A percentile compares a stretch with the other conserved stretches of the same genome.
Conservation (phyloP, 1,140 invertebrate species). For the Leptopilina clavipes region DNA sequence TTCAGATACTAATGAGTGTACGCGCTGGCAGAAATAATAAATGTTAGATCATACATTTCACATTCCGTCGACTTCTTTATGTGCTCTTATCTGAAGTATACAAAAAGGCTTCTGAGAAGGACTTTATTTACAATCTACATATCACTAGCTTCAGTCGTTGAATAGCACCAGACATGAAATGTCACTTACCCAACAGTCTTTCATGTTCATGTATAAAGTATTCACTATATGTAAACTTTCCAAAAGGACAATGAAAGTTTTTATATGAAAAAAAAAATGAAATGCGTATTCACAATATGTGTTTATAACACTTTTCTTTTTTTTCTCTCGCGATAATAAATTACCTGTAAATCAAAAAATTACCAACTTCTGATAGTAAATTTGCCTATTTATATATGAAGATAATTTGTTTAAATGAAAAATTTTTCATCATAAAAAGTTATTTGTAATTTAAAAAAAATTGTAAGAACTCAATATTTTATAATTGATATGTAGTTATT, state of each 20-base stretch:
- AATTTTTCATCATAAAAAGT: no score
- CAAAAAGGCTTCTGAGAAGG: slow-evolving; percentile 29
- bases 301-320: no score
- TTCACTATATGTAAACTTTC: slow-evolving; percentile 9
- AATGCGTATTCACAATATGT: no score
- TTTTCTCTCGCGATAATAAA: no score
- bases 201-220: neutral
- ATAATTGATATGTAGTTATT: no score
- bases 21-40: slow-evolving; percentile 17
- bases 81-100: slow-evolving; percentile 18
- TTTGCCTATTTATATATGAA: no score
- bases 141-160: slow-evolving; percentile 16
- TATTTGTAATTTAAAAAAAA: no score
- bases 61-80: slow-evolving; percentile 26
- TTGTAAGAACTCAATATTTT: no score
- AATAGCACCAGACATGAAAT: slow-evolving; percentile 28
- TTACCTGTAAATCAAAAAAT: no score
- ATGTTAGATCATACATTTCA: slow-evolving; percentile 32
- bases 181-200: slow-evolving; percentile 26
- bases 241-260: neutral
- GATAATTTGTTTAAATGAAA: no score
- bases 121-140: slow-evolving; percentile 35
- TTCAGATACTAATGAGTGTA: slow-evolving; percentile 13
- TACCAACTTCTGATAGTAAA: no score
- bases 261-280: no score